Evolutionary conservation across 2,888 invertebrate genomes (phyloP).

Genomic region (Meliscaeva auricollis): DNA sequence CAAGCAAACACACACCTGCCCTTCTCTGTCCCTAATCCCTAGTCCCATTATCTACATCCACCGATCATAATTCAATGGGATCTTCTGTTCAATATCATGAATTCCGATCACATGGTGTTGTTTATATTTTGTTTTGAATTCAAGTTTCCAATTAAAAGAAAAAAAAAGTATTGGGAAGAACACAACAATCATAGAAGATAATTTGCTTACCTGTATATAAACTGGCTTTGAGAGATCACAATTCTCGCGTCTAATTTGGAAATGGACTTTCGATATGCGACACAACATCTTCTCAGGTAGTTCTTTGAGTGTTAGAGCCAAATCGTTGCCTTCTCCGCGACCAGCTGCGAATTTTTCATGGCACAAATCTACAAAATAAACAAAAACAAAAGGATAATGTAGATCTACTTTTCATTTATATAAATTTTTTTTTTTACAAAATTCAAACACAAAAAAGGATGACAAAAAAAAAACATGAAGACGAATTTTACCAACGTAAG

Average conservation of each 20-base stretch:
- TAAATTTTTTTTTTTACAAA: not conserved
- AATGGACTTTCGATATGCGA: slow-evolving; percentile 85
- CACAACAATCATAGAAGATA: not conserved
- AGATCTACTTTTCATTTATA: no score
- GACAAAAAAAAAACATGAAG: not conserved
- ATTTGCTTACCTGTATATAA: slow-evolving; percentile 81
- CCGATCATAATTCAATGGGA: slow-evolving; percentile 9
- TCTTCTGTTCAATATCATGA: not conserved
- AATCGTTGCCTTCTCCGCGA: slow-evolving; percentile 83
- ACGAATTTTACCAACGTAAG: slow-evolving; percentile 80
- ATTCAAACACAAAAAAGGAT: not conserved
- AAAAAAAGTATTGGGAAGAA: no score
- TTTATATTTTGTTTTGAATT: slow-evolving; percentile 11
- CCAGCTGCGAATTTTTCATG: slow-evolving; percentile 84
- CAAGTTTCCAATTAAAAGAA: slow-evolving; percentile 6
- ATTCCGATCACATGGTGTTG: slow-evolving; percentile 21
- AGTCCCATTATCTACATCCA: not conserved
- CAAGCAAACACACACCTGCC: slow-evolving; percentile 24
- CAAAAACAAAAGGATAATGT: not conserved
- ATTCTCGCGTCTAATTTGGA: slow-evolving; percentile 83
- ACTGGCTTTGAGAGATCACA: slow-evolving; percentile 82
- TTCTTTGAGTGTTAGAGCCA: slow-evolving; percentile 81
- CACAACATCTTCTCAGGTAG: slow-evolving; percentile 81
- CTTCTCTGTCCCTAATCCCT: not conserved
- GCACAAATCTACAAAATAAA: slow-evolving; percentile 82